Percentiles rank a stretch among this genome's conserved stretches.
Conservation (phyloP, 2,888 invertebrate genomes). For the Dasypogon diadema region DNA sequence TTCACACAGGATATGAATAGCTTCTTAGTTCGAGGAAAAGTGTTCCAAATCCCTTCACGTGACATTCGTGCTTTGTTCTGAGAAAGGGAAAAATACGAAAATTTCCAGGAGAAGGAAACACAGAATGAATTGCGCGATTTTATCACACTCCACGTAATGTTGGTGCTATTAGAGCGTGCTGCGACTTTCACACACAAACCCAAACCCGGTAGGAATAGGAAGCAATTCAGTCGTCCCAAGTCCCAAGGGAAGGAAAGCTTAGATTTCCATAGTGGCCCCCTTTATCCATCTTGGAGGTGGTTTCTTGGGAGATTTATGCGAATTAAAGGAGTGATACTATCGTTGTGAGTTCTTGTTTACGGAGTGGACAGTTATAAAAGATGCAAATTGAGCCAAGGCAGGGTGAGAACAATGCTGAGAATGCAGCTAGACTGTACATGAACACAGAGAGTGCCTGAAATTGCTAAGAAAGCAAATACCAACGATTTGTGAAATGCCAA, state of each 20-base stretch:
- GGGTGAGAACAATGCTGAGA: neutral
- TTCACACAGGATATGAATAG: constrained; percentile 21
- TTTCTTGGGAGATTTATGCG: constrained; percentile 38
- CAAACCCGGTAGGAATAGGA: neutral
- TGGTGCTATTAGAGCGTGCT: constrained; percentile 5
- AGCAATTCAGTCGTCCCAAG: neutral
- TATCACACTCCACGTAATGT: constrained; percentile 43
- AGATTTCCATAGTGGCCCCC: constrained; percentile 22
- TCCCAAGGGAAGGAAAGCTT: constrained; percentile 18
- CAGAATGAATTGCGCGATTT: constrained; percentile 45
- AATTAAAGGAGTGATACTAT: constrained; percentile 39
- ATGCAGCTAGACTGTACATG: neutral
- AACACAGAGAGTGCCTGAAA: neutral
- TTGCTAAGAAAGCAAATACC: neutral
- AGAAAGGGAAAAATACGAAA: constrained; percentile 42
- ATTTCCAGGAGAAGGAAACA: constrained; percentile 22
- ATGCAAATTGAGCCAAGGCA: constrained; percentile 34
- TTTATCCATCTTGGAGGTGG: constrained; percentile 36
- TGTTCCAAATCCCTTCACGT: constrained; percentile 35
- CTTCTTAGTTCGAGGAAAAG: constrained; percentile 20
- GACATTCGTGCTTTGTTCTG: constrained; percentile 41
- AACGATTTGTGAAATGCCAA: neutral
- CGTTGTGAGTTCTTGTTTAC: constrained; percentile 32
- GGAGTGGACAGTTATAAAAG: constrained; percentile 41
- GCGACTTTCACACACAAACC: neutral